Base-by-base conservation (phyloP, 2,888 invertebrate species). In the Tetheella fluctuosa region DNA sequence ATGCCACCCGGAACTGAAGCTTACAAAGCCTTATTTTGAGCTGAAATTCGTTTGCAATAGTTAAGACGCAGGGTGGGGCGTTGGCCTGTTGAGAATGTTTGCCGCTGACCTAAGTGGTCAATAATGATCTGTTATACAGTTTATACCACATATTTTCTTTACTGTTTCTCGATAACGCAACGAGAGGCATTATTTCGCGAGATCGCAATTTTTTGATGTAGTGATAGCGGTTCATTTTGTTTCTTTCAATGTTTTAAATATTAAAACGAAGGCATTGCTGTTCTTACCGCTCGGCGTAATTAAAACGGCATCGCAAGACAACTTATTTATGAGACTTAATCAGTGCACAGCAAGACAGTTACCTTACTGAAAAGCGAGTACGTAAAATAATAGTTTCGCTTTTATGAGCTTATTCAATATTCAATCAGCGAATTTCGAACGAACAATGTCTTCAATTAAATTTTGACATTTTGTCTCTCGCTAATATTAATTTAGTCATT, bases 81-180 rank as follows among this genome's bases (percentile, higher is more conserved):
- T 87, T 91, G 91, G 86, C 91, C 91, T 86, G 87, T 81, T 78
- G 84, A 89, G 91, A 91, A 92, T 91, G 91, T 90, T 90, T 86
- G 89, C 88, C 82, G 87, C 83, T 89, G 90, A 90, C 89, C 90
- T 85, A 88, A 91, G 90, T 90, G 88, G 88, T 88, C 90, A 90
- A 88, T 90, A 90, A 91, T 91, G 90, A 90, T 91, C 88, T 89
- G 87, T 87, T 90, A 86, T 88, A 85, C 84, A 81, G 80, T 84
- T 80, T 81, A 83, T 84, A 82, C 80, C 79, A 76, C 79, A 78
- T 82, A 84, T 86, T 84, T 84, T 86, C 81, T 80, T 82, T 79
- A 80, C 80, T 78, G 79, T 80, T 83, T 80, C 74, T 77, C 72
- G 77, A 81, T 84, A 81, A 77, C 73, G 64, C 62, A 60, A 69